Conservation (phyloP, 2,888 invertebrate genomes). For the Tetranychus truncatus region DNA sequence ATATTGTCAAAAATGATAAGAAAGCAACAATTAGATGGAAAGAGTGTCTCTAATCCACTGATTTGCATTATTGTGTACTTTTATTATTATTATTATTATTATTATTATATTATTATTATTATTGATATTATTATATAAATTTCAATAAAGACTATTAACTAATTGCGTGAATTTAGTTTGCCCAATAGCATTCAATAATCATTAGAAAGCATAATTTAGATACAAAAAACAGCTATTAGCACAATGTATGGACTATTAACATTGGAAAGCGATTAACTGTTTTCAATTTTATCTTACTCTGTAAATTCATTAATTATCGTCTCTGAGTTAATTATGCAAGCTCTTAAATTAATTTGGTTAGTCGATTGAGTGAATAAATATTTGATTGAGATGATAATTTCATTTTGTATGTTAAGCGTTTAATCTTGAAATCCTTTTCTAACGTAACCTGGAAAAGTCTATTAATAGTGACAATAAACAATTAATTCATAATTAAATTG, state of each 20-base stretch:
- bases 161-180: not conserved
- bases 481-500: too few relatives aligned
- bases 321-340: too few relatives aligned
- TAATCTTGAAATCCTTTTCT: too few relatives aligned
- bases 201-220: too few relatives aligned
- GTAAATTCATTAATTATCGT: too few relatives aligned
- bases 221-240: too few relatives aligned
- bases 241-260: too few relatives aligned
- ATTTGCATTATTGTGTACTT: conserved; percentile 1
- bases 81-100: not conserved
- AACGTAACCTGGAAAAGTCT: too few relatives aligned
- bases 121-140: not conserved
- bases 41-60: not conserved
- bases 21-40: not conserved
- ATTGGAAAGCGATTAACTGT: too few relatives aligned
- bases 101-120: not conserved
- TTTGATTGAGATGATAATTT: not conserved
- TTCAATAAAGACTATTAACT: not conserved
- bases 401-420: not conserved
- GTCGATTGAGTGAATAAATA: not conserved
- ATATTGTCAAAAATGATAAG: not conserved
- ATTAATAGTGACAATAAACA: not conserved
- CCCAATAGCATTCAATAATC: not conserved
- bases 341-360: too few relatives aligned
- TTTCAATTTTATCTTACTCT: too few relatives aligned